A percentile compares a stretch with the other conserved stretches of the same genome.
Evolutionary conservation across 2,113 vertebrate genomes (phyloP).

Genomic region (Gorsachius goisagi): DNA sequence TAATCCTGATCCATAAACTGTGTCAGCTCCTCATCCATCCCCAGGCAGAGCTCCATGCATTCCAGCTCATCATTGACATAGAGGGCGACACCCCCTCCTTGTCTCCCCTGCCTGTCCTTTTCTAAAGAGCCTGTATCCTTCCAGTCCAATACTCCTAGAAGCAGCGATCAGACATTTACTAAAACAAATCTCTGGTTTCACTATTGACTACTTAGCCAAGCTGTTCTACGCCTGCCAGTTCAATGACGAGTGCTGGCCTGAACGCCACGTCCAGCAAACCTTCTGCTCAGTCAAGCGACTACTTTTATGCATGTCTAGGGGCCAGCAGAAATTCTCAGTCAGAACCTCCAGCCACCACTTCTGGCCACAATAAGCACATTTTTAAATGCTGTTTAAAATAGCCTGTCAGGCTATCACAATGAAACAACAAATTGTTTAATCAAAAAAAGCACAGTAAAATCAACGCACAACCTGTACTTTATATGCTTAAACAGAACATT

Average conservation of each 20-base stretch:
- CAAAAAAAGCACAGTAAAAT: neutral
- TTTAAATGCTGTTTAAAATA: neutral
- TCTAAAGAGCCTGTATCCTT: neutral
- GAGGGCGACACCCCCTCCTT: neutral
- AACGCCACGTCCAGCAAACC: neutral
- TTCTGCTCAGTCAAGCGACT: neutral
- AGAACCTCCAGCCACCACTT: neutral
- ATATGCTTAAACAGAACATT: neutral
- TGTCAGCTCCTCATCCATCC: neutral
- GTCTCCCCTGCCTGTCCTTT: too few species aligned
- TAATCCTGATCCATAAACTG: neutral
- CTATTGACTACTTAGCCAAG: neutral
- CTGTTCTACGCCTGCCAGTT: neutral
- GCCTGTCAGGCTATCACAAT: fast-evolving
- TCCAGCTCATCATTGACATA: neutral
- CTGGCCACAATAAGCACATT: neutral
- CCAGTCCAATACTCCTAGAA: neutral
- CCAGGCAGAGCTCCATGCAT: neutral
- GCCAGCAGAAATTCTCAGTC: neutral
- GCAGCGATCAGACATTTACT: neutral
- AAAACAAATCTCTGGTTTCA: neutral
- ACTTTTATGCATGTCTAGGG: neutral
- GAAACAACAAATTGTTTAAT: neutral
- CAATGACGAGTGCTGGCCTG: neutral
- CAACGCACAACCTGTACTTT: neutral